These are phyloP conservation scores for Papilio xuthus DNA, from an alignment of 1,140 invertebrate species.

Conservation along the genomic window DNA sequence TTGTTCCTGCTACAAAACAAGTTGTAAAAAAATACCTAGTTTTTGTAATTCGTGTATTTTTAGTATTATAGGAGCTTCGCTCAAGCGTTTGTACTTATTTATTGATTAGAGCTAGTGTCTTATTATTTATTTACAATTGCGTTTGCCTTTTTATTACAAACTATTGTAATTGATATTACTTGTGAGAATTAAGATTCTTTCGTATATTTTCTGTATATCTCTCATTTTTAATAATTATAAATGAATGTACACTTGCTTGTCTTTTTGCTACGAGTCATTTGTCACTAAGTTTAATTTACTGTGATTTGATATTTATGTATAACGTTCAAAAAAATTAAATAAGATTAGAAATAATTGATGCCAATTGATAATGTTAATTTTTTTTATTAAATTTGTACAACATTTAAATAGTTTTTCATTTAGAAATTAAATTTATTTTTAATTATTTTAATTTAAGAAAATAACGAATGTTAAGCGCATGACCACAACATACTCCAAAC, in stretches of 20 bases:
- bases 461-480: too few species aligned
- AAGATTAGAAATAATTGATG: conserved; percentile 28
- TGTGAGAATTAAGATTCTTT: conserved; percentile 28
- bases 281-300: conserved; percentile 52
- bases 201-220: conserved; percentile 9
- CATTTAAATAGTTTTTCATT: conserved; percentile 18
- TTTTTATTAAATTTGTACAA: conserved; percentile 30
- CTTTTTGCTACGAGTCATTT: conserved; percentile 30
- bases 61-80: conserved; percentile 12
- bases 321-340: not conserved
- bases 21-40: not conserved
- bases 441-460: not conserved
- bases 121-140: conserved; percentile 32
- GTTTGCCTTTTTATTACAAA: conserved; percentile 4
- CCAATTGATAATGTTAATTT: conserved; percentile 8
- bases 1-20: not conserved
- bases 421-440: too few species aligned
- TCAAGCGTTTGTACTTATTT: conserved; percentile 28
- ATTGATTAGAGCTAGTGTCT: conserved; percentile 33
- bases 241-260: conserved; percentile 9
- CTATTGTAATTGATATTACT: conserved; percentile 17
- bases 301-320: conserved; percentile 59
- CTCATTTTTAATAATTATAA: conserved; percentile 27
- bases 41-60: conserved; percentile 13
- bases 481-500: too few species aligned